Base-by-base conservation (phyloP, 2,797 vertebrate genomes). In the Onychomys arenicola region DNA sequence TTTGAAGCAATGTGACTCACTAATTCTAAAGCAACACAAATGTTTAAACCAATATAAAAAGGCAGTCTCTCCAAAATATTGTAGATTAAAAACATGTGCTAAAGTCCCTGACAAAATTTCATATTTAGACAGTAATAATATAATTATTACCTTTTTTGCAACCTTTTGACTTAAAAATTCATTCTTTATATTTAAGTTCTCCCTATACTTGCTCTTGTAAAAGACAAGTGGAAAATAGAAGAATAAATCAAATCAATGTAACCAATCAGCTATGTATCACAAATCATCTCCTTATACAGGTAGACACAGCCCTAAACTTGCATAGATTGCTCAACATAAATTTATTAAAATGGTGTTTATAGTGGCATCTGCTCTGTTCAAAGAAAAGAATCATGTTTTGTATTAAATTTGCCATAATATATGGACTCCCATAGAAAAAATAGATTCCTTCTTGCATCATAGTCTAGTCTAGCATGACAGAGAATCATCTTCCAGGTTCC, bases 101-200 rank as follows among this genome's bases (percentile, higher is more conserved):
- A 80, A 95, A 92, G 49, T 57, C 49, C 34, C 75, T 96, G 91
- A 77, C 82, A 89, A 96, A 49, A 17, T 93, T 96, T 96, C 75
- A 91, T 90, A 81, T 94, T 94, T 96, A 94, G 63, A 90, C 69
- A 95, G 34, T 89, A 94, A 95, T 91, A 94, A 95, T 91, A 94
- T 11, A 89, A 90, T 89, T n/a, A n/a, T n/a, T n/a, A 91, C 69
- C 94, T 96, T 94, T 95, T 95, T 96, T 83, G 59, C 80, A 93
- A 90, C 32, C 73, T 93, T 96, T 88, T 86, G 91, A 93, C 71
- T 95, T 71, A 93, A 87, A 40, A 96, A 98, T 94, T 84, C 52
- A 82, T 94, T 94, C 40, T 92, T 94, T 84, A 65, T 95, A 89
- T 95, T 97, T 97, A 95, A 92, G n/a, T 89, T 97, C 43, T 95